Conservation (phyloP, 2,797 vertebrate species). For the Argya squamiceps region DNA sequence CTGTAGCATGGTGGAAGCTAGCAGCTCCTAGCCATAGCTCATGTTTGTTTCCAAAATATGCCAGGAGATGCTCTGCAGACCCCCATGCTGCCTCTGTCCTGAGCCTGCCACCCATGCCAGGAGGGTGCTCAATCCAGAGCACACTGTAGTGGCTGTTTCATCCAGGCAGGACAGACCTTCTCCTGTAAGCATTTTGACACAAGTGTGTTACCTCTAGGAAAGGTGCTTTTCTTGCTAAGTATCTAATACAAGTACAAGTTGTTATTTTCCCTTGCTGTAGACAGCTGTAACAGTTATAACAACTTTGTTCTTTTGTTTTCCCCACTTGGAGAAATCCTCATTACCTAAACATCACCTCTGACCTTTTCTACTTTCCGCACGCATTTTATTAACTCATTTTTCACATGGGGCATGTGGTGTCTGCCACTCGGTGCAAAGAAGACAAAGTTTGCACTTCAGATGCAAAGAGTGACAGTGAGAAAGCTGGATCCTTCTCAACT, state of each 20-base stretch:
- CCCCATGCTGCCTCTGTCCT: rapidly evolving
- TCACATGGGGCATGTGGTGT: conserved; percentile 54
- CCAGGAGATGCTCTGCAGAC: rapidly evolving
- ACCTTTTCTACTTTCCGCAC: conserved; percentile 69
- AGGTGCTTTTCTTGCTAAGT: not conserved
- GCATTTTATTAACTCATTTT: conserved; percentile 74
- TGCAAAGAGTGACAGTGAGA: conserved; percentile 32
- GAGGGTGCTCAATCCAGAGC: not conserved
- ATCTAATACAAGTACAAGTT: not conserved
- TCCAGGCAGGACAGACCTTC: not conserved
- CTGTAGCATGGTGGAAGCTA: rapidly evolving
- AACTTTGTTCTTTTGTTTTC: conserved; percentile 68
- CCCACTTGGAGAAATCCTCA: conserved; percentile 57
- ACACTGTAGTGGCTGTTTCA: not conserved
- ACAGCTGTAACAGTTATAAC: conserved; percentile 56
- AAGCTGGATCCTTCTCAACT: not conserved
- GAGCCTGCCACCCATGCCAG: not conserved
- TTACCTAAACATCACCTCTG: conserved; percentile 67
- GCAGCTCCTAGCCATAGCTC: not conserved
- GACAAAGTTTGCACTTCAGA: conserved; percentile 30
- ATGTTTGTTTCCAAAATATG: not conserved
- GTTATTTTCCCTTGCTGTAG: not conserved
- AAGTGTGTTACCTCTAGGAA: not conserved
- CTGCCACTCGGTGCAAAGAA: conserved; percentile 56
- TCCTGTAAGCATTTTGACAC: not conserved